Conservation (phyloP, 2,797 vertebrate species). For the Botia kubotai region DNA sequence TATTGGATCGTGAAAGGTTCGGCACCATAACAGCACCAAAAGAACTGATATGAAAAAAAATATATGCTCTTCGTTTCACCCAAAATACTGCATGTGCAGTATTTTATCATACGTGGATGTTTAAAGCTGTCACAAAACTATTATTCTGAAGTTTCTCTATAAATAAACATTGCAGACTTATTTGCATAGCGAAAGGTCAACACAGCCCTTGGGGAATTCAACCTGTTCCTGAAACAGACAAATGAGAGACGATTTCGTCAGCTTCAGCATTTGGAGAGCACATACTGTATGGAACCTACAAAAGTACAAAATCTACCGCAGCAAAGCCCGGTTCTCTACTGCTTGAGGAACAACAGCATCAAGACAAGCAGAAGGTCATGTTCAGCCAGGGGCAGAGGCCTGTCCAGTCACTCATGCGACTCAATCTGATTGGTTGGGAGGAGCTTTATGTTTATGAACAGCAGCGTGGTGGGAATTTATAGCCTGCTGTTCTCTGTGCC, state of each 20-base stretch:
- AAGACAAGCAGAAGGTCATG: conserved; percentile 44
- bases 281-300: conserved; percentile 16
- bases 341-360: conserved; percentile 1
- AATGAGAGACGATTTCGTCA: conserved; percentile 25
- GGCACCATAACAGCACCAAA: too few species aligned
- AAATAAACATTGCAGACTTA: conserved; percentile 3
- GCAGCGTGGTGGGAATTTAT: conserved; percentile 34
- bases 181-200: conserved; percentile 37
- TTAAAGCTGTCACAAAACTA: background rate
- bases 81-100: too few species aligned
- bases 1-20: too few species aligned
- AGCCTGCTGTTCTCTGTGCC: conserved; percentile 7
- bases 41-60: too few species aligned
- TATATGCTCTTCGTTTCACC: too few species aligned
- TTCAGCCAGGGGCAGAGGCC: conserved; percentile 13
- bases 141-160: conserved; percentile 5
- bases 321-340: background rate
- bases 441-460: conserved; percentile 6
- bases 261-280: conserved; percentile 26
- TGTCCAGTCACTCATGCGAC: conserved; percentile 30
- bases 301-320: conserved; percentile 13
- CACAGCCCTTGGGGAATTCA: conserved; percentile 9
- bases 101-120: background rate
- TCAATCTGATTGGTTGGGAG: conserved; percentile 52
- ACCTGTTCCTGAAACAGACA: conserved; percentile 31